Evolutionary conservation across 2,888 invertebrate genomes (phyloP).

Genomic region (Archips xylosteana): DNA sequence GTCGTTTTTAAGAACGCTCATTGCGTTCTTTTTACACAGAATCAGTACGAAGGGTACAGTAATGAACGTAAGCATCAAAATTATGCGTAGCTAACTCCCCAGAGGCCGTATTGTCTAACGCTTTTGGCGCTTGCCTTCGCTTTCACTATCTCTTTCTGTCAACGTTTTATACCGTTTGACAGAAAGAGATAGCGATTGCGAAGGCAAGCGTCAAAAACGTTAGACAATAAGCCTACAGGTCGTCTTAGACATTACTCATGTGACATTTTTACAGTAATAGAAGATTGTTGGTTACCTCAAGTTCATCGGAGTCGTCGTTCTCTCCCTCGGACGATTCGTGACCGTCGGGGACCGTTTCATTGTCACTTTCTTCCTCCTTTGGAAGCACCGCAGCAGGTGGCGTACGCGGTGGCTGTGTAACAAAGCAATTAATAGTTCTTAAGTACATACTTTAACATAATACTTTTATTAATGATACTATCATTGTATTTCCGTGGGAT

Average conservation of each 20-base stretch:
- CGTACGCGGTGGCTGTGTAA: neutral
- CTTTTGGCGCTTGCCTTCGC: too few relatives aligned
- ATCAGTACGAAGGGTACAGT: neutral
- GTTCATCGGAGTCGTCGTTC: conserved; percentile 88
- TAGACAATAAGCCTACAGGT: too few relatives aligned
- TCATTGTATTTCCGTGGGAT: neutral
- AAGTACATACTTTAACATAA: too few relatives aligned
- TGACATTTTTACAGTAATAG: neutral
- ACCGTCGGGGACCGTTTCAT: conserved; percentile 67
- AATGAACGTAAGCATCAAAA: neutral
- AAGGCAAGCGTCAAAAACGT: too few relatives aligned
- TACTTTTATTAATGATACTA: neutral
- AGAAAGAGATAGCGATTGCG: too few relatives aligned
- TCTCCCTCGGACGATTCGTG: conserved; percentile 86
- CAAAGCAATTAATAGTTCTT: neutral
- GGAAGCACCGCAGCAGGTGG: conserved; percentile 47
- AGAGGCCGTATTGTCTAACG: too few relatives aligned
- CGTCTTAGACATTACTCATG: neutral
- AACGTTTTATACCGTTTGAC: too few relatives aligned
- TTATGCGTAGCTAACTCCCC: neutral
- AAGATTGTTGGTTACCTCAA: conserved; percentile 79
- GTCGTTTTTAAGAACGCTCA: neutral
- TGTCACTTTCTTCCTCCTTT: conserved; percentile 63
- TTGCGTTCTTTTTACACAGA: neutral
- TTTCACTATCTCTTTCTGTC: too few relatives aligned